Conservation (phyloP, 2,797 vertebrate species). For the Eleutherodactylus coqui region DNA sequence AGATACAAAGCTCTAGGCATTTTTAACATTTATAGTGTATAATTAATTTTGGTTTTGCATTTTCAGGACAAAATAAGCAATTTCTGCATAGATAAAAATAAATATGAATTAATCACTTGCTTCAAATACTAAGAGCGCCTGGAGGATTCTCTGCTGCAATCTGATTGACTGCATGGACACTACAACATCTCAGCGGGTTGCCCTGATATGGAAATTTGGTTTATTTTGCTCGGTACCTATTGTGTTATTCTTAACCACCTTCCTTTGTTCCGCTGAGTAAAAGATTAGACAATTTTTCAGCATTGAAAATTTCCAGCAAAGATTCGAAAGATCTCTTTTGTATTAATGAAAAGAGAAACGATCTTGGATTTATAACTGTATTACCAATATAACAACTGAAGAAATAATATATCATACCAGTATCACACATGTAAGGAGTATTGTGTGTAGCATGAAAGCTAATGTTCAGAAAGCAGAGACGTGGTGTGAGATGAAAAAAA, state of each 20-base stretch:
- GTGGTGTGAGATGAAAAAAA: too few relatives aligned
- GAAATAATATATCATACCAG: not conserved
- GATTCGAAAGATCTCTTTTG: not conserved
- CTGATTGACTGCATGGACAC: slow-evolving; percentile 33
- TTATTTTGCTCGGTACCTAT: slow-evolving; percentile 17
- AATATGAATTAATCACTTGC: slow-evolving; percentile 40
- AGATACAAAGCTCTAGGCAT: slow-evolving; percentile 38
- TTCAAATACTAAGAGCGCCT: slow-evolving; percentile 1
- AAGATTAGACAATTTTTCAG: slow-evolving; percentile 22
- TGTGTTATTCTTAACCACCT: slow-evolving; percentile 17
- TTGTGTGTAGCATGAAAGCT: not conserved
- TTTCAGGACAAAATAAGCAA: not conserved
- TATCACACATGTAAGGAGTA: not conserved
- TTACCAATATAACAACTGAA: not conserved
- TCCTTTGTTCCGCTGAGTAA: slow-evolving; percentile 31
- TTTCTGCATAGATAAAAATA: slow-evolving; percentile 49
- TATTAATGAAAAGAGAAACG: not conserved
- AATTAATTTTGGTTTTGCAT: slow-evolving; percentile 47
- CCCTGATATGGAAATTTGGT: slow-evolving; percentile 46
- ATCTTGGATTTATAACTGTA: not conserved
- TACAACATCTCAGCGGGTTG: slow-evolving; percentile 31
- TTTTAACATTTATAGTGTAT: slow-evolving; percentile 29
- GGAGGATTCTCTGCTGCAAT: slow-evolving; percentile 30
- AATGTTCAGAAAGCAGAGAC: not conserved
- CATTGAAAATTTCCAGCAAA: not conserved